Conservation (phyloP, 2,888 invertebrate genomes). For the Brachyptera putata region DNA sequence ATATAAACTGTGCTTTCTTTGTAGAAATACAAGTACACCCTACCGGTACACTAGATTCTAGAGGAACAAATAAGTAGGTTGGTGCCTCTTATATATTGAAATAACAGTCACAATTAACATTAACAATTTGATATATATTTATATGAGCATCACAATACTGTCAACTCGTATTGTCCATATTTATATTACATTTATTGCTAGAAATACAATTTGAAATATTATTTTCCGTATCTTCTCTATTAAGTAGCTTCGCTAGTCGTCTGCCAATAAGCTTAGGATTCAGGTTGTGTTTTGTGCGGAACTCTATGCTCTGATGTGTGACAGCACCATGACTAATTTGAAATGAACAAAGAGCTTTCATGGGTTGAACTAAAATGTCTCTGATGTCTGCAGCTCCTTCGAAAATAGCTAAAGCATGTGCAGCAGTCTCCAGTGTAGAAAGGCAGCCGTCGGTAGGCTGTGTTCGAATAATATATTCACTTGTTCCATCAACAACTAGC, state of each 20-base stretch:
- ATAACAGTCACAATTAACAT: no score
- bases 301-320: slow-evolving; percentile 89
- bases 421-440: slow-evolving; percentile 85
- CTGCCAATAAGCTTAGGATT: slow-evolving; percentile 79
- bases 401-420: slow-evolving; percentile 69
- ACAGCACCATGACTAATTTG: slow-evolving; percentile 90
- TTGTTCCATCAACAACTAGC: slow-evolving; percentile 63
- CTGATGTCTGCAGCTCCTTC: slow-evolving; percentile 65
- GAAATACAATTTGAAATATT: no score
- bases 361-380: slow-evolving; percentile 63
- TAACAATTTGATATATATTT: no score
- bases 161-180: no score
- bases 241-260: slow-evolving; percentile 52
- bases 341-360: slow-evolving; percentile 78
- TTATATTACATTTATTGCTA: no score
- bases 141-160: no score
- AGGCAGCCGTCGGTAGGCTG: slow-evolving; percentile 89
- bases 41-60: no score
- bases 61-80: no score
- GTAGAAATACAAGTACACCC: no score
- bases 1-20: no score
- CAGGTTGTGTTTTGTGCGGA: slow-evolving; percentile 70
- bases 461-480: slow-evolving; percentile 88
- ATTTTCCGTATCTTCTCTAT: slow-evolving; percentile 2
- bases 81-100: no score